These are phyloP conservation scores for Metopolophium dirhodum DNA, from an alignment of 1,140 invertebrate genomes.

Conservation along the genomic window DNA sequence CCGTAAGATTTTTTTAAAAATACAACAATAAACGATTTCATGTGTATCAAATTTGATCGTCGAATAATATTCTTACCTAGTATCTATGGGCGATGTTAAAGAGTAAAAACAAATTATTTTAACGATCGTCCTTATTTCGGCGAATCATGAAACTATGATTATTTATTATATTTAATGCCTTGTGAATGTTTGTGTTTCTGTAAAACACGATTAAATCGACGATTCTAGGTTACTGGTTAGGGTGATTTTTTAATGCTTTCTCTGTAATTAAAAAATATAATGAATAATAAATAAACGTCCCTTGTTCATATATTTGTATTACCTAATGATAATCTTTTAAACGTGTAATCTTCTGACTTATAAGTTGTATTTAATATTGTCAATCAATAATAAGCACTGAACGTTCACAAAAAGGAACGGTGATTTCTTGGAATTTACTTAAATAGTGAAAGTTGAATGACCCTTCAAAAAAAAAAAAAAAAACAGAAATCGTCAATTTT, in stretches of 20 bases:
- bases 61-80: not conserved
- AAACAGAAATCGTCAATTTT: slow-evolving; percentile 3
- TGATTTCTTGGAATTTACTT: not conserved
- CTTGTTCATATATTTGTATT: not conserved
- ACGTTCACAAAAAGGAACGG: not conserved
- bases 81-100: not conserved
- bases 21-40: not conserved
- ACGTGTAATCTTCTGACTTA: not conserved
- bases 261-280: not conserved
- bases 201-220: not conserved
- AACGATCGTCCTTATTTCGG: not conserved
- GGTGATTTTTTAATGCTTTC: not conserved
- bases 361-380: not conserved
- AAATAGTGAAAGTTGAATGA: slow-evolving; percentile 10
- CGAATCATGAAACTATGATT: not conserved
- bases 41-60: not conserved
- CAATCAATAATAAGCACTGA: not conserved
- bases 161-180: not conserved
- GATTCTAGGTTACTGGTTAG: not conserved
- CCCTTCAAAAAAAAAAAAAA: not conserved
- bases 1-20: not conserved
- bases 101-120: not conserved
- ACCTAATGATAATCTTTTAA: not conserved
- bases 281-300: not conserved
- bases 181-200: not conserved